Percentiles rank a stretch among this genome's conserved stretches.
Conservation (phyloP, 2,888 invertebrate genomes). For the Watsonalla cultraria region DNA sequence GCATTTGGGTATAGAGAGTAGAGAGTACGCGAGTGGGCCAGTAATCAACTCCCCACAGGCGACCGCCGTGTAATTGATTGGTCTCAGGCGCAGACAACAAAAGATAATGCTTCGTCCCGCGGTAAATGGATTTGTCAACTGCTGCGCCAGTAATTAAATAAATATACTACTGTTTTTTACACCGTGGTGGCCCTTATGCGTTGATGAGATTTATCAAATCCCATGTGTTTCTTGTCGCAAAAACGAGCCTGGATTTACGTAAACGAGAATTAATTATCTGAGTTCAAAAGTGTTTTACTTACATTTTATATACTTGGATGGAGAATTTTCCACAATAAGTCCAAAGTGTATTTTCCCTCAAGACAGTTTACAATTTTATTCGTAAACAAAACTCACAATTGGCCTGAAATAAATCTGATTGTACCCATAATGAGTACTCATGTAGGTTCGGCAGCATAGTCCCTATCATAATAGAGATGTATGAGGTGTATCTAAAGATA, state of each 20-base stretch:
- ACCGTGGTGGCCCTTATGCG: slow-evolving; percentile 21
- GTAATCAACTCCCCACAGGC: slow-evolving; percentile 63
- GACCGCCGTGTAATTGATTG: slow-evolving; percentile 66
- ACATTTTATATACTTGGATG: no score
- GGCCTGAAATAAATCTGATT: no score
- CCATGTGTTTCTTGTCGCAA: slow-evolving; percentile 25
- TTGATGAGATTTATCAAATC: slow-evolving; percentile 39
- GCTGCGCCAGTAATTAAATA: slow-evolving; percentile 68
- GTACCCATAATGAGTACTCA: background rate
- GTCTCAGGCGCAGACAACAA: slow-evolving; percentile 68
- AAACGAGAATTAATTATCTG: background rate
- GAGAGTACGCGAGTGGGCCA: slow-evolving; percentile 38
- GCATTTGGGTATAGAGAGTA: slow-evolving; percentile 30
- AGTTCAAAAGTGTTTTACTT: background rate
- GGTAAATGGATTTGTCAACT: slow-evolving; percentile 74
- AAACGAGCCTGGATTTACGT: slow-evolving; percentile 12
- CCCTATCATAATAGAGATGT: background rate
- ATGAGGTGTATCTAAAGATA: slow-evolving; percentile 6
- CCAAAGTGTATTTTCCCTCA: no score
- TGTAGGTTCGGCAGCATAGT: background rate
- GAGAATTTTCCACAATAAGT: no score
- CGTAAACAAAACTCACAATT: no score
- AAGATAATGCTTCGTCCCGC: slow-evolving; percentile 61
- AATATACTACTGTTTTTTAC: slow-evolving; percentile 56
- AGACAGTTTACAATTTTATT: no score